phyloP scores from a whole-genome alignment of 1,140 invertebrate species.

The Laodelphax striatellus region DNA sequence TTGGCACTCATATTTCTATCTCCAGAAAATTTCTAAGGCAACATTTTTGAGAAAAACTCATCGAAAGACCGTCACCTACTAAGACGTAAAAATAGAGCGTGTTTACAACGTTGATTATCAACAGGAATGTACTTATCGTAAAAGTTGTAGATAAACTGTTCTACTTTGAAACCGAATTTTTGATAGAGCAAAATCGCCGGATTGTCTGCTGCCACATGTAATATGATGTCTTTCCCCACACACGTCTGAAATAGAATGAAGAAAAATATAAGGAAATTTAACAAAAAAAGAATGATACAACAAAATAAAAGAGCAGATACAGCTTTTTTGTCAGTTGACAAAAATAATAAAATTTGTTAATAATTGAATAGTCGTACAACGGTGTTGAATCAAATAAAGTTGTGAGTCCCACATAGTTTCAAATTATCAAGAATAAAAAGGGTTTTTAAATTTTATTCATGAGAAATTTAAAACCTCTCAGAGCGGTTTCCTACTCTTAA shows the following conservation, averaged over 20 bases:
- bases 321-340: too few species aligned
- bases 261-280: conserved; percentile 16
- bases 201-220: conserved; percentile 86
- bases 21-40: too few species aligned
- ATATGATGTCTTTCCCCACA: conserved; percentile 78
- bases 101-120: conserved; percentile 67
- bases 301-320: too few species aligned
- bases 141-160: conserved; percentile 77
- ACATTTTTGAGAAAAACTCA: neutral
- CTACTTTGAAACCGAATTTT: conserved; percentile 82
- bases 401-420: too few species aligned
- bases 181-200: conserved; percentile 69
- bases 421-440: too few species aligned
- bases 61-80: conserved; percentile 24
- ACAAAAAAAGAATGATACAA: conserved; percentile 1
- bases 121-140: conserved; percentile 82
- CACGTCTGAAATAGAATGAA: conserved; percentile 56
- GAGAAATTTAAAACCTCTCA: conserved; percentile 11
- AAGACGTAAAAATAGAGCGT: conserved; percentile 73
- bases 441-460: neutral
- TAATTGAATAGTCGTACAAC: too few species aligned
- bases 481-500: too few species aligned
- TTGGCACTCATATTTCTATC: too few species aligned
- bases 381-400: too few species aligned
- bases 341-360: too few species aligned